These are phyloP conservation scores for Coreius guichenoti DNA, from an alignment of 2,797 vertebrate genomes.

Conservation along the genomic window DNA sequence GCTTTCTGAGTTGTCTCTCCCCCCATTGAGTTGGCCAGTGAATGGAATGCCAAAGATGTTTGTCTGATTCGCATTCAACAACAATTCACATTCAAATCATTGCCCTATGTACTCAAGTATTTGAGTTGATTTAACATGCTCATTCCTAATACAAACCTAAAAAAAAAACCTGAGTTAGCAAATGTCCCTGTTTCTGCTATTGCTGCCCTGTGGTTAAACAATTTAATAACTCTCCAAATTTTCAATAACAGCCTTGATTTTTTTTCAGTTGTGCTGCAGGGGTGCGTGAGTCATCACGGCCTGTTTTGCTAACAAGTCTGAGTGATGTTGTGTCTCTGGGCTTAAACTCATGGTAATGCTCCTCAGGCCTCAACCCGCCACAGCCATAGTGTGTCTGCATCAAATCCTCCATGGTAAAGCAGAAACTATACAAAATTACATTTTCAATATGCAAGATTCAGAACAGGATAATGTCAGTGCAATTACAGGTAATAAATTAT, in stretches of 20 bases:
- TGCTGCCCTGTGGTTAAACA: not conserved
- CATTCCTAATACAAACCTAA: not conserved
- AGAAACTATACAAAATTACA: not conserved
- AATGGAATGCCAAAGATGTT: not conserved
- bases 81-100: not conserved
- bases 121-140: not conserved
- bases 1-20: not conserved
- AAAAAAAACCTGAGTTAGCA: not conserved
- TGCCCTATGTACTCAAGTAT: not conserved
- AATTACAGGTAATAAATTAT: not conserved
- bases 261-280: conserved; percentile 32
- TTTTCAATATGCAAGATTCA: not conserved
- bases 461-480: not conserved
- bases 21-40: not conserved
- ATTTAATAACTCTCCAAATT: conserved; percentile 23
- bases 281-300: conserved; percentile 25
- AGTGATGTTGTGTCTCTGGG: conserved; percentile 18
- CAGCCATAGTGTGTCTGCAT: not conserved
- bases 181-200: not conserved
- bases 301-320: conserved; percentile 37
- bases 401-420: not conserved
- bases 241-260: conserved; percentile 22
- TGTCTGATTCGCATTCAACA: not conserved
- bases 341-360: conserved; percentile 27
- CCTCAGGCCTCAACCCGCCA: conserved; percentile 15